Conservation (phyloP, 2,113 vertebrate genomes). For the Petaurus breviceps region DNA sequence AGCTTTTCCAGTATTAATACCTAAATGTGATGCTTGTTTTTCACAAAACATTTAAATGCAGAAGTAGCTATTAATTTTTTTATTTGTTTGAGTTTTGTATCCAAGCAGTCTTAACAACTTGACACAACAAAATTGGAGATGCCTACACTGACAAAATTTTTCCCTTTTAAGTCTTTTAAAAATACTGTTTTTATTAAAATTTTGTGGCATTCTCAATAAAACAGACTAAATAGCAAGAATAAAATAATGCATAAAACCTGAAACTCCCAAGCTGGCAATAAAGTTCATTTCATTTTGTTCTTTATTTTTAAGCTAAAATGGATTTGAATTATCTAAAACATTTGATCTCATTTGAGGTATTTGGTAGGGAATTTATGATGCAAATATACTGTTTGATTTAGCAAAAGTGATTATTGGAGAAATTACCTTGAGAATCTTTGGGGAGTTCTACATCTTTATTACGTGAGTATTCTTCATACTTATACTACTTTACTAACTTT, state of each 20-base stretch:
- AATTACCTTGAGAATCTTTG: slow-evolving; percentile 17
- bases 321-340: background rate
- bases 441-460: slow-evolving; percentile 37
- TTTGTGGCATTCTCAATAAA: too few relatives aligned
- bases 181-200: too few relatives aligned
- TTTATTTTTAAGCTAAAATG: slow-evolving; percentile 9
- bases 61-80: background rate
- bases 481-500: background rate
- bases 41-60: background rate
- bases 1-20: background rate
- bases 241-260: background rate
- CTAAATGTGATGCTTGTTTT: background rate
- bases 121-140: background rate
- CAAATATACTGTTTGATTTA: slow-evolving; percentile 10
- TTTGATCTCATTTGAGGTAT: slow-evolving; percentile 8
- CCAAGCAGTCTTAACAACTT: too few relatives aligned
- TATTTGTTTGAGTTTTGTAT: background rate
- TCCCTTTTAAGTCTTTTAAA: too few relatives aligned
- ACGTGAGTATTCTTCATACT: background rate
- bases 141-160: too few relatives aligned
- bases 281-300: slow-evolving; percentile 9
- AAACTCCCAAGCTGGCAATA: background rate
- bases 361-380: background rate
- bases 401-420: slow-evolving; percentile 17
- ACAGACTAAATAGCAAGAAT: background rate